Base-by-base conservation (phyloP, 2,113 vertebrate species). In the Myotis lucifugus region DNA sequence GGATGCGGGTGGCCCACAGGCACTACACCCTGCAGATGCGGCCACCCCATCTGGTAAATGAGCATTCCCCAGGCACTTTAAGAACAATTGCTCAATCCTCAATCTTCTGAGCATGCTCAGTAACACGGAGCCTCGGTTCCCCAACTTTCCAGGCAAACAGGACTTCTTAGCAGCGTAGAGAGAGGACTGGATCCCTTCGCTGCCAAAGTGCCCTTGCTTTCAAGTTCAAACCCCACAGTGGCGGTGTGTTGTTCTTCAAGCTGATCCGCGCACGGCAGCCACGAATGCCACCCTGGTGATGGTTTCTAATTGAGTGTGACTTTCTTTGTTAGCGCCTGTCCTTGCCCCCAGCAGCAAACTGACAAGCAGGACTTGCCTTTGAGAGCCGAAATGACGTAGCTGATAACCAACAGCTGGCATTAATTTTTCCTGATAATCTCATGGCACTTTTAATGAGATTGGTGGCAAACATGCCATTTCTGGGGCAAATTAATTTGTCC, bases 401-500 rank as follows among this genome's bases (percentile, higher is more conserved):
- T 91, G 95, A 92, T 96, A 76, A 93, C 81, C 94, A 96, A 78
- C 83, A 85, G 95, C 95, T 92, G 96, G 96, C 73, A 95, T 96
- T 97, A 93, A 97, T 97, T 95, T 95, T 96, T 95, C 94, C 92
- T 93, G 89, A 97, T 97, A 96, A 97, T 95, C 95, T 97, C 94
- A 87, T 19, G 40, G 88, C 73, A 18, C 73, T 91, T 96, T 95
- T 97, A 96, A 96, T 95, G 96, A 96, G 96, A 95, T 91, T 18
- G 27, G 93, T 78, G 91, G 85, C 93, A 95, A 91, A 91, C 59
- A n/a, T 5, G 67, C 85, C 86, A 25, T 90, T 96, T 94, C 91
- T 90, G 86, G 96, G 95, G 97, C 91, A 97, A 96, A 97, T 98
- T 97, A 94, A 95, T 98, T 97, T 97, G 96, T 97, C 95, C 95